Evolutionary conservation across 1,140 invertebrate genomes (phyloP), one percentile per base, ranked within the genome.

Genomic region (Drosophila lini): DNA sequence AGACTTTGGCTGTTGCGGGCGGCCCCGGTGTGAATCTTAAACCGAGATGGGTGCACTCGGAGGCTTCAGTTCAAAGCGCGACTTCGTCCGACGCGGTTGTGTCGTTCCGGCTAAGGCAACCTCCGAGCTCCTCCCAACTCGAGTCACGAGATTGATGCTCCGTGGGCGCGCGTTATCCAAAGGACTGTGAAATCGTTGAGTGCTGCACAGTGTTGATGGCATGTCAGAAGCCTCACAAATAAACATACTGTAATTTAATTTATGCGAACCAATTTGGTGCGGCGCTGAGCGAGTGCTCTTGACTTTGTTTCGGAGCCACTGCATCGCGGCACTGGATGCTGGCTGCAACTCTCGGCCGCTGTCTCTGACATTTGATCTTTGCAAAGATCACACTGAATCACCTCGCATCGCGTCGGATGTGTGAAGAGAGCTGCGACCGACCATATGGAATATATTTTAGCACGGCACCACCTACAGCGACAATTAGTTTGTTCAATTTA

Each of bases 11-110:
- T 65, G 73, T 48, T 38, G 78, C 74, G 69, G 76, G 71, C 76
- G 80, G 83, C 68, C 68, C 65, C 74, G 83, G 80, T 84, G 84
- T 80, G 80, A 89, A 88, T 88, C 88, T 88, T 89, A 84, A 89
- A 58, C 84, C 80, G 80, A 78, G 81, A 64, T 74, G 77, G 63
- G 65, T 88, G 84, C 84, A 89, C 65, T 89, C 74, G 42, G 44
- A 84, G 84, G 56, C 77, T 62, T 88, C 83, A 88, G 83, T 88
- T 89, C 62, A 84, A 67, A 78, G 45, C 65, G 84, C 81, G 78
- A 71, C 77, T 68, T 84, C 69, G 74, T 65, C 44, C 74, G 61
- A 59, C 59, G 74, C 77, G 84, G 83, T 88, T 70, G 84, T 70
- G 65, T 59, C 31, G 68, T 11, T 73, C 68, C 83, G 73, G 63